Conservation (phyloP, 1,140 invertebrate genomes). For the Oscheius sp. region DNA sequence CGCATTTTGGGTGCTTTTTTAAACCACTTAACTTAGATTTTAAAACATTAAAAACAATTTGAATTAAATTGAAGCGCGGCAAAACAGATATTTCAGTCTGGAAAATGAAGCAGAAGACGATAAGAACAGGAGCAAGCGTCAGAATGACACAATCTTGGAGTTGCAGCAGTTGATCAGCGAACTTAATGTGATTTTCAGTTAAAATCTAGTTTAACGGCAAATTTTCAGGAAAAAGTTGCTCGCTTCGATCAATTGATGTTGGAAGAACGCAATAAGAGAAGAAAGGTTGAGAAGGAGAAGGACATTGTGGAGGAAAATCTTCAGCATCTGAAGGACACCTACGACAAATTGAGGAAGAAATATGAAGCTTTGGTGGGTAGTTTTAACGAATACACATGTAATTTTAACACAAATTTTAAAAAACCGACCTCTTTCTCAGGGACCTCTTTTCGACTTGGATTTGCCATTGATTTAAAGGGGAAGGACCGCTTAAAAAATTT, state of each 20-base stretch:
- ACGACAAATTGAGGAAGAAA: conserved; percentile 45
- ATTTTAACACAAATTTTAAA: too few relatives aligned
- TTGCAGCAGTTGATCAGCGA: conserved; percentile 34
- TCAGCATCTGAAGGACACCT: conserved; percentile 33
- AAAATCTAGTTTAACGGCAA: neutral
- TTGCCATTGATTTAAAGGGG: too few relatives aligned
- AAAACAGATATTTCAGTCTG: too few relatives aligned
- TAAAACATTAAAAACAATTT: too few relatives aligned
- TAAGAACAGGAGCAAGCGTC: conserved; percentile 11
- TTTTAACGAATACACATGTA: too few relatives aligned
- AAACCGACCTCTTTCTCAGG: too few relatives aligned
- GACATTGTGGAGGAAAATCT: conserved; percentile 49
- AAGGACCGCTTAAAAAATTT: too few relatives aligned
- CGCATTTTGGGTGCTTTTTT: too few relatives aligned
- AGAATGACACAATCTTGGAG: conserved; percentile 31
- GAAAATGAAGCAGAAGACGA: conserved; percentile 17
- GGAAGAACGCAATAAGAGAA: conserved; percentile 29
- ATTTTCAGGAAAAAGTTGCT: conserved; percentile 31
- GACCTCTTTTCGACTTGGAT: too few relatives aligned
- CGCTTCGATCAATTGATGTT: conserved; percentile 19
- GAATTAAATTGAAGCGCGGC: too few relatives aligned
- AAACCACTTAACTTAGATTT: too few relatives aligned
- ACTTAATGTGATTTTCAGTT: conserved; percentile 22
- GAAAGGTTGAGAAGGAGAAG: conserved; percentile 43
- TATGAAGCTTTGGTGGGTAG: conserved; percentile 45